Base-by-base conservation (phyloP, 2,797 vertebrate genomes). In the Gallinago stenura region DNA sequence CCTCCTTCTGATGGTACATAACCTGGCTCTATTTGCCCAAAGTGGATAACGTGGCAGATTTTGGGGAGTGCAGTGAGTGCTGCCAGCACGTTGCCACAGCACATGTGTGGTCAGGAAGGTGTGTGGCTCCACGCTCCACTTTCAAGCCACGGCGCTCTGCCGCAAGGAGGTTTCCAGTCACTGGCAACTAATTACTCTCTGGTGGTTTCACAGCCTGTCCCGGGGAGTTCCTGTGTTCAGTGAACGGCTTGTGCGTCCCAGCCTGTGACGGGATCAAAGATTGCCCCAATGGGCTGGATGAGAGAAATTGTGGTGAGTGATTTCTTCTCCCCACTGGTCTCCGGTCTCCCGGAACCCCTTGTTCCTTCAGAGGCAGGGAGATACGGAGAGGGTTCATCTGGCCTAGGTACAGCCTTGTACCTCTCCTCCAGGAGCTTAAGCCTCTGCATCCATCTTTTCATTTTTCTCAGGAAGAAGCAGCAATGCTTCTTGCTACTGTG, bases 221-320 rank as follows among this genome's bases (percentile, higher is more conserved):
- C 0, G 98, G 98, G 25, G 98, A 98, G 97, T 99, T 99, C 90
- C 98, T 99, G 71, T 99, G 99, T 96, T 98, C 95, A 1, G 93
- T 98, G 65, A 99, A 99, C 0, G 99, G 99, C 26, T 96, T 99
- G 61, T 99, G 99, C 4, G 99, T 99, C 43, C 98, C 99, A 2
- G 98, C 98, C 45, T 99, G 99, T 43, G 99, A 99, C 0, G 99
- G 99, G 7, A 98, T 99, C 95, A 98, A 98, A 75, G 99, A 99
- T 87, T 99, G 99, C 77, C 98, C 98, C 89, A 99, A 98, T 3
- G 99, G 98, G 51, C 97, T 99, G 46, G 99, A 99, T 53, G 99
- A 99, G 97, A 99, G 98, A 87, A 99, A 99, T 58, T 99, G 99
- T 9, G 99, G 99, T 99, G 97, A 97, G 98, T 95, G 20, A 51